Conservation (phyloP, 1,140 invertebrate genomes). For the Copidosoma floridanum region DNA sequence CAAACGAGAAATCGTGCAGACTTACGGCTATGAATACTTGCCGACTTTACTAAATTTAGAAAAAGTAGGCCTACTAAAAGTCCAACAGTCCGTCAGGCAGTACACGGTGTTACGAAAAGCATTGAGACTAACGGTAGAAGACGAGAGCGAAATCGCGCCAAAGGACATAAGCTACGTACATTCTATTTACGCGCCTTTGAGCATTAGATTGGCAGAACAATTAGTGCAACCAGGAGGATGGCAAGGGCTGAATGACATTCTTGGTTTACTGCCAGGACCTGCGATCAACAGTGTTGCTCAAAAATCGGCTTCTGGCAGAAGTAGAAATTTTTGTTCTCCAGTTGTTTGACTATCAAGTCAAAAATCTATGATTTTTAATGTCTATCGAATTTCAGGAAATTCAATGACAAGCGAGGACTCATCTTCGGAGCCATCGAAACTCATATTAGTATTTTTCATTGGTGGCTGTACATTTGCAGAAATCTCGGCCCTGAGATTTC, state of each 20-base stretch:
- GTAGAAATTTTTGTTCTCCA: too few relatives aligned
- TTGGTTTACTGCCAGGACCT: constrained; percentile 66
- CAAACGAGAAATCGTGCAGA: constrained; percentile 84
- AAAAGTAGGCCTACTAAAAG: constrained; percentile 77
- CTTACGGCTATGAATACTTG: constrained; percentile 86
- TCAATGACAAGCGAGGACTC: constrained; percentile 67
- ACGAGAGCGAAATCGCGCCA: constrained; percentile 79
- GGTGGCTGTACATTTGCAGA: constrained; percentile 96
- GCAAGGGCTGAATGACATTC: constrained; percentile 68
- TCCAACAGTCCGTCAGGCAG: constrained; percentile 68
- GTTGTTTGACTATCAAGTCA: too few relatives aligned
- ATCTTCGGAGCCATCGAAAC: constrained; percentile 67
- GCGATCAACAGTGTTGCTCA: constrained; percentile 45
- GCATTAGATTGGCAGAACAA: constrained; percentile 82
- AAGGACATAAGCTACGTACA: constrained; percentile 92
- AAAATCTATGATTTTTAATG: too few relatives aligned
- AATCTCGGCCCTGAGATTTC: constrained; percentile 86
- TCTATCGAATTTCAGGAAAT: constrained; percentile 61
- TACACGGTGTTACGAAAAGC: constrained; percentile 73
- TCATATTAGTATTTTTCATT: constrained; percentile 92
- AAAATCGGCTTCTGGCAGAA: constrained; percentile 54
- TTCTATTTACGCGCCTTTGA: constrained; percentile 92
- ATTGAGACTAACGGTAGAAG: constrained; percentile 81
- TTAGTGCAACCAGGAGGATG: constrained; percentile 81
- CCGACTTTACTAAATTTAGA: constrained; percentile 85